Conservation (phyloP, 1,140 invertebrate species). For the Solen grandis region DNA sequence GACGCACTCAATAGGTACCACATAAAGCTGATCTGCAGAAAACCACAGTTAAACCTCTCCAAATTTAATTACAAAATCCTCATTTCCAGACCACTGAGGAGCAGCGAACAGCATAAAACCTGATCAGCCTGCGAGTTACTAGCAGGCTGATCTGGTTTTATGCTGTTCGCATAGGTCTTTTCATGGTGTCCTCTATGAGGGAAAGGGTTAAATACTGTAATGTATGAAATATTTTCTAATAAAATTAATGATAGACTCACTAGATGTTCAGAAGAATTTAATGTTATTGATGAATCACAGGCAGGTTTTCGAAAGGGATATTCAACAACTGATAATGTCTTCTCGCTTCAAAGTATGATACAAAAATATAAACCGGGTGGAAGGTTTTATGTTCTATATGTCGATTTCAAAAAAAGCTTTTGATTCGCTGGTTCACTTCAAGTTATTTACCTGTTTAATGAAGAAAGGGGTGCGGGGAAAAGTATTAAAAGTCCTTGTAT, state of each 20-base stretch:
- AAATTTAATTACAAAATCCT: too few relatives aligned
- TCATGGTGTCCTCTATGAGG: too few relatives aligned
- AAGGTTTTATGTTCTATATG: slow-evolving; percentile 15
- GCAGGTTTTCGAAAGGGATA: slow-evolving; percentile 49
- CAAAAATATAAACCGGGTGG: slow-evolving; percentile 41
- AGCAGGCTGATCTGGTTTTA: too few relatives aligned
- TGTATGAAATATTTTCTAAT: slow-evolving; percentile 42
- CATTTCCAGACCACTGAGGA: too few relatives aligned
- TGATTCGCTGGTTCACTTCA: slow-evolving; percentile 14
- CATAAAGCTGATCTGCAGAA: too few relatives aligned
- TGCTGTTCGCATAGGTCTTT: too few relatives aligned
- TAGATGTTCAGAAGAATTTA: slow-evolving; percentile 1
- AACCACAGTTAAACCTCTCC: too few relatives aligned
- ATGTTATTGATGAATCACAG: slow-evolving; percentile 31
- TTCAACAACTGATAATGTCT: slow-evolving; percentile 42
- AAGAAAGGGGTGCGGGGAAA: neutral
- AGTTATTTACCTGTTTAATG: too few relatives aligned
- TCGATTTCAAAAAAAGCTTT: slow-evolving; percentile 43
- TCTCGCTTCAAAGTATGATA: slow-evolving; percentile 27
- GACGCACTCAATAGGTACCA: too few relatives aligned
- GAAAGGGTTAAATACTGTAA: too few relatives aligned
- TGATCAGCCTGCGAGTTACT: too few relatives aligned
- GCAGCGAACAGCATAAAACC: too few relatives aligned
- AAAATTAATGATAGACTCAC: slow-evolving; percentile 19
- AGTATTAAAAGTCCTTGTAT: slow-evolving; percentile 12